Conservation (phyloP, 1,140 invertebrate species). For the Brachionus paranguensis region DNA sequence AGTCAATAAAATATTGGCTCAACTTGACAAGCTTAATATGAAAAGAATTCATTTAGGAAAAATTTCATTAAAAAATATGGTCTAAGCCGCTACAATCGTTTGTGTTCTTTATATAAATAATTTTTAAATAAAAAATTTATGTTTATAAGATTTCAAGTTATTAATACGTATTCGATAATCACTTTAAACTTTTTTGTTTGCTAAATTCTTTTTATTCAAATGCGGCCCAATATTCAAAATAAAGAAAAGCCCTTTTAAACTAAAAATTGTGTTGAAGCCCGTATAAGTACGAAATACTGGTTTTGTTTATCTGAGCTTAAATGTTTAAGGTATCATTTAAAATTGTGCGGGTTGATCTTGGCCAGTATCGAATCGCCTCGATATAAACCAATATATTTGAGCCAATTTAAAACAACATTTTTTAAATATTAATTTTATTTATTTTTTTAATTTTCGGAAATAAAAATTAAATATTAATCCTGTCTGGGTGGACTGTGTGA, state of each 20-base stretch:
- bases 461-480: background rate
- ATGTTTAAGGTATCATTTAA: background rate
- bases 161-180: conserved; percentile 30
- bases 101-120: background rate
- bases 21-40: background rate
- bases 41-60: background rate
- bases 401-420: background rate
- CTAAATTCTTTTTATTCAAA: background rate
- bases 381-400: background rate
- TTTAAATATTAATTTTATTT: background rate
- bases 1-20: background rate
- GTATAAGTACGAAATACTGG: background rate
- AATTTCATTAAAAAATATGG: background rate
- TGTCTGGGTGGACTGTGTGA: background rate
- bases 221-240: background rate
- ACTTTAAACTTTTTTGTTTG: conserved; percentile 16
- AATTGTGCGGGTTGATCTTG: background rate
- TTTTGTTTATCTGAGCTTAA: background rate
- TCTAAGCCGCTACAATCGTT: background rate
- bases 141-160: conserved; percentile 28
- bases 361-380: background rate
- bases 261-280: background rate
- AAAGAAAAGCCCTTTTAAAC: background rate
- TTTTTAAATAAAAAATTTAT: conserved; percentile 2
- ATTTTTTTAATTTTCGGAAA: background rate